Conservation (phyloP, 2,113 vertebrate species). For the Sminthopsis crassicaudata region DNA sequence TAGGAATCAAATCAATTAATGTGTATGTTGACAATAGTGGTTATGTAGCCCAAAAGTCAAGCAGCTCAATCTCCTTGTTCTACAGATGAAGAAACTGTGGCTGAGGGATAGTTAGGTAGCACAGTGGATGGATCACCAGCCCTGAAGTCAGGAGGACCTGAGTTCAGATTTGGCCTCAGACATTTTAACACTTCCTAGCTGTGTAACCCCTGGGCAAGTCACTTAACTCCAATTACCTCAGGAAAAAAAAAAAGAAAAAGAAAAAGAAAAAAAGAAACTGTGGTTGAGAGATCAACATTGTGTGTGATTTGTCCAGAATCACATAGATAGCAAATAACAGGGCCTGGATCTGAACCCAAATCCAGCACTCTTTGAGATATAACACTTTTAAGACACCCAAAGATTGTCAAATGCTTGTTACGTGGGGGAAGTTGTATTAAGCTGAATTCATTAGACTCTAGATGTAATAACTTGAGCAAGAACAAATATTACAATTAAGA, state of each 20-base stretch:
- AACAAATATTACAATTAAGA: constrained; percentile 20
- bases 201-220: no score
- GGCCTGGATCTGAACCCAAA: constrained; percentile 19
- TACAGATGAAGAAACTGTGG: constrained; percentile 15
- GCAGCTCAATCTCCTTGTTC: neutral
- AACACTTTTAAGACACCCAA: neutral
- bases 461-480: neutral
- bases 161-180: no score
- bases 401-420: neutral
- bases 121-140: no score
- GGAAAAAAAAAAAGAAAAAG: no score
- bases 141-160: no score
- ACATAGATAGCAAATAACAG: neutral
- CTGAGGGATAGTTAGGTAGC: neutral
- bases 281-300: neutral
- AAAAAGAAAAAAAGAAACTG: neutral
- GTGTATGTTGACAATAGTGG: neutral
- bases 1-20: neutral
- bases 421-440: neutral
- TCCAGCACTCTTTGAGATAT: neutral
- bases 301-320: neutral
- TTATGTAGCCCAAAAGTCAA: neutral
- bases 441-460: neutral
- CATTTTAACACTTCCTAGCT: no score
- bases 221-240: no score